These are phyloP conservation scores for Pseudois nayaur DNA, from an alignment of 2,113 vertebrate genomes.

Conservation along the genomic window DNA sequence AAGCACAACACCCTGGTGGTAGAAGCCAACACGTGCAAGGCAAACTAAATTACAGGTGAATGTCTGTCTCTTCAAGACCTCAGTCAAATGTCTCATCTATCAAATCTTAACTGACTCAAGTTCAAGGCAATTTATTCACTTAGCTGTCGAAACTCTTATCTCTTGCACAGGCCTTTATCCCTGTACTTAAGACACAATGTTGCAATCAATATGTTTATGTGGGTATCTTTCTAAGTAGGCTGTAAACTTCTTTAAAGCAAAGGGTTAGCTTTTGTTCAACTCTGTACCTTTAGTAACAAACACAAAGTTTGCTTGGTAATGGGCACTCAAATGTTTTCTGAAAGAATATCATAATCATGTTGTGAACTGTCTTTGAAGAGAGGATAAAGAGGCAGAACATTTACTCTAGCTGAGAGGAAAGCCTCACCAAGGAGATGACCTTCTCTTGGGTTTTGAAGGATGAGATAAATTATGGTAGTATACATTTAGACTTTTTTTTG, in stretches of 20 bases:
- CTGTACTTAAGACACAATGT: not conserved
- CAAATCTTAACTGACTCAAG: not conserved
- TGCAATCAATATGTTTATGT: not conserved
- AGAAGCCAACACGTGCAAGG: too few relatives aligned
- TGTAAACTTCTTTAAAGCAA: not conserved
- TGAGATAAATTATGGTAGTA: not conserved
- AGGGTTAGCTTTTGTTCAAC: not conserved
- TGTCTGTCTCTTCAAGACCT: not conserved
- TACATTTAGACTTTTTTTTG: not conserved
- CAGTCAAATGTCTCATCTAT: not conserved
- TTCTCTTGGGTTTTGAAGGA: conserved; percentile 30
- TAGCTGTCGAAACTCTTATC: not conserved
- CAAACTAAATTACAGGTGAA: not conserved
- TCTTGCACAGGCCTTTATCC: not conserved
- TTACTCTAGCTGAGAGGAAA: not conserved
- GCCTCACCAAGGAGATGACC: not conserved
- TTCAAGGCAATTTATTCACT: not conserved
- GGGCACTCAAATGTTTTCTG: not conserved
- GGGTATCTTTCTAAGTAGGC: not conserved
- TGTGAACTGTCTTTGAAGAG: not conserved
- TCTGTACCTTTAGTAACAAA: not conserved
- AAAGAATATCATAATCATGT: not conserved
- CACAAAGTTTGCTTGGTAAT: not conserved
- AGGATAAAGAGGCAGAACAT: not conserved
- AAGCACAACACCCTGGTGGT: not conserved